Base-by-base conservation (phyloP, 2,888 invertebrate genomes). In the Zootermopsis nevadensis region DNA sequence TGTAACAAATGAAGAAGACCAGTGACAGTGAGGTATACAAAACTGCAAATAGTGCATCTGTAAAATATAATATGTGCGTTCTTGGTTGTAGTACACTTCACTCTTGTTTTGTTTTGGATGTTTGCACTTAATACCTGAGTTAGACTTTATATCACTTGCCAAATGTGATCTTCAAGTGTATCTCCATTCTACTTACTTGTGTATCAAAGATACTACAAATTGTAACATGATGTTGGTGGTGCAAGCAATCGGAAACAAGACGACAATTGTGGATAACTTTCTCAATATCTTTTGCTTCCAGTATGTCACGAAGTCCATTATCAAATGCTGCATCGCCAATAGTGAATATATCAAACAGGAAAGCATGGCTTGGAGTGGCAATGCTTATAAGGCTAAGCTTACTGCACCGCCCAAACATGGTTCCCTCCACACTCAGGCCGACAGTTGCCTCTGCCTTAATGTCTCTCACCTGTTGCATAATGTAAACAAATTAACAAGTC, bases 231-330 rank as follows among this genome's bases (percentile, higher is more conserved):
- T 79, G 66, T n/a, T 60, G 27, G 48, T 79, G 79, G 33, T 66
- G 22, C 48, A 79, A 66, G 66, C 79, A 79, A 15, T 79, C 79
- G n/a, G 79, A 79, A 7, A 79, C 35, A 31, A 79, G n/a, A 22
- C 79, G 35, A 22, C 79, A 79, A 19, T 79, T 79, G 33, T 79
- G 79, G 2, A 79, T 66, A 33, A 79, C 35, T 48, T 79, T 79
- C n/a, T 79, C 79, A 79, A 66, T 66, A n/a, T 35, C 27, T 2
- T 79, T n/a, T 6, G 60, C 35, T 66, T 79, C 60, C 30, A 79
- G 66, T n/a, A 79, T n/a, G 3, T 79, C 38, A 33, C 66, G 31
- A 15, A 79, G 66, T 27, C 60, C 79, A 27, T 66, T 66, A 12
- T 79, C 35, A 66, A 35, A 79, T 12, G 35, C 38, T 19, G 1